phyloP scores from a whole-genome alignment of 2,888 invertebrate species.

The Petrolisthes cinctipes region DNA sequence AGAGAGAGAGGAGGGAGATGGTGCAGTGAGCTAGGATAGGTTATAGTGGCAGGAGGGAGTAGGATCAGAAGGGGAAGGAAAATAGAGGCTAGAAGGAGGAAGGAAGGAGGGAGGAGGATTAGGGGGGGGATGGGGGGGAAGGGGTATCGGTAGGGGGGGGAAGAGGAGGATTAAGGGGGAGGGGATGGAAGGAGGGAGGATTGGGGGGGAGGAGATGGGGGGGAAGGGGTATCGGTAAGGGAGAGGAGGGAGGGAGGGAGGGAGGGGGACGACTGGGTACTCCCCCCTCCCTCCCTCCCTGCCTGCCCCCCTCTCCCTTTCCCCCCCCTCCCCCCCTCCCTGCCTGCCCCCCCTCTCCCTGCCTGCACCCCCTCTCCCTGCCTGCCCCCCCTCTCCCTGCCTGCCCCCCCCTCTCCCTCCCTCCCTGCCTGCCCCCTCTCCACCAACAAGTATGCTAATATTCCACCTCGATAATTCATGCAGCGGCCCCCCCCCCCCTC shows the following conservation, averaged over 20 bases:
- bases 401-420: slow-evolving; percentile 3
- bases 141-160: background rate
- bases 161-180: background rate
- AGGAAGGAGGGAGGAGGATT: background rate
- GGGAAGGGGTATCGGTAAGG: background rate
- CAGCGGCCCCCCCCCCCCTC: background rate
- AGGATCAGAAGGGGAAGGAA: background rate
- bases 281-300: background rate
- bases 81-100: background rate
- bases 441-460: background rate
- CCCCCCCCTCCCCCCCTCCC: too few species aligned
- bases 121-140: background rate
- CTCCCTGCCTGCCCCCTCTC: background rate
- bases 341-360: too few species aligned
- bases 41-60: background rate
- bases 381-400: background rate
- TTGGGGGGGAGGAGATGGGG: background rate
- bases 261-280: background rate
- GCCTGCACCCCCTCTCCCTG: background rate
- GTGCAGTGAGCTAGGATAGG: background rate
- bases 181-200: background rate
- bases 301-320: background rate
- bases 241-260: background rate
- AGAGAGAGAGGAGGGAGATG: too few species aligned
- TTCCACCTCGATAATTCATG: background rate